Evolutionary conservation across 2,113 vertebrate genomes (phyloP), one percentile per base, ranked within the genome.

Genomic region (Symphodus melops): DNA sequence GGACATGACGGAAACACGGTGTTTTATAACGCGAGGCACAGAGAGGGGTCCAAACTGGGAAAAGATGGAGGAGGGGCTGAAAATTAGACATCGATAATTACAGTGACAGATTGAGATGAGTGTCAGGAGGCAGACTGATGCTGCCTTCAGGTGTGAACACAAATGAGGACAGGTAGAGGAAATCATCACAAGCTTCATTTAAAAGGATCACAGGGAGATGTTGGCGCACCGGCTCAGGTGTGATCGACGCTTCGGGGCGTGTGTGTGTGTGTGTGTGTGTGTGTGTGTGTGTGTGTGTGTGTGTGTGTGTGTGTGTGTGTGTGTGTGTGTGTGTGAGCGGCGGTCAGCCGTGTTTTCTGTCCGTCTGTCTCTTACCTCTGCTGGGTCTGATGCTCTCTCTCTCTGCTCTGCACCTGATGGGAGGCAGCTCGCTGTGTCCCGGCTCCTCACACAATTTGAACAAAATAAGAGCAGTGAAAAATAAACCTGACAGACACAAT

Each of bases 361-460:
- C 5, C 9, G 72, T 62, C 1, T 16, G 25, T 56, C 9, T 56
- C 49, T 89, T 70, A 90, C 88, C 88, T 88, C 75, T 86, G 75
- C 70, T 82, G 75, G 85, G 84, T 89, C 72, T 51, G 70, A 62
- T 46, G 62, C 44, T 49, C 63, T 55, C 39, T 48, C 62, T 56
- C 41, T 72, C 39, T 59, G 36, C 56, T 62, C 37, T 68, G 67
- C 76, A 72, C 67, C 82, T 72, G 67, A 68, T 44, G 73, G 46
- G 51, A 65, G 55, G 14, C 71, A 62, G 63, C 64, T 58, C 42
- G 42, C 44, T 36, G 33, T 46, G 54, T 64, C 42, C 21, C 8
- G 2, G 41, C 56, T 23, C 51, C 20, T 13, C 42, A 14, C 42
- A 44, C 42, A n/a, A 19, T 17, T 17, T 17, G 16, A 51, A 51